phyloP scores from a whole-genome alignment of 1,140 invertebrate genomes.

The Spodoptera frugiperda region DNA sequence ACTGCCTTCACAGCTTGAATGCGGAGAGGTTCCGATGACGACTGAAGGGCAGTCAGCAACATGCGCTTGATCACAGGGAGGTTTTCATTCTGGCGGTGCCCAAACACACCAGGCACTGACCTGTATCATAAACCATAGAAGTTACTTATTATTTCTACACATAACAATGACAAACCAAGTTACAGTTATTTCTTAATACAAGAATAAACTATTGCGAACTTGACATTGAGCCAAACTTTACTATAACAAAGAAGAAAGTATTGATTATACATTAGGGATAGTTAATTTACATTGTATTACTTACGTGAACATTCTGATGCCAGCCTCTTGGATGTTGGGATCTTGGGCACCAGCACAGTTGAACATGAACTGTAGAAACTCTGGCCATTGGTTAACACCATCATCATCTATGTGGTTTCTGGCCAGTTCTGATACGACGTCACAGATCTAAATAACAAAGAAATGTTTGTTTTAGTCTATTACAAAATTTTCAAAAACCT shows the following conservation, averaged over 20 bases:
- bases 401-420: slow-evolving; percentile 98
- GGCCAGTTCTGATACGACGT: slow-evolving; percentile 97
- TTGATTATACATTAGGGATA: too few species aligned
- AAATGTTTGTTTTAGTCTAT: neutral
- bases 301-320: slow-evolving; percentile 97
- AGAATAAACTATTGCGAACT: slow-evolving; percentile 16
- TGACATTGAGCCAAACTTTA: slow-evolving; percentile 21
- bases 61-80: slow-evolving; percentile 98
- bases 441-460: slow-evolving; percentile 89
- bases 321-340: slow-evolving; percentile 95
- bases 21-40: slow-evolving; percentile 90
- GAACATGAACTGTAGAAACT: slow-evolving; percentile 98
- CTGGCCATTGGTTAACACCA: slow-evolving; percentile 98
- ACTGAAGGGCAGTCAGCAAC: slow-evolving; percentile 93
- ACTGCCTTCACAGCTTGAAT: slow-evolving; percentile 94
- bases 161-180: too few species aligned
- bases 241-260: slow-evolving; percentile 14
- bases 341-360: slow-evolving; percentile 95
- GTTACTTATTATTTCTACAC: too few species aligned
- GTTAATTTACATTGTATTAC: slow-evolving; percentile 63
- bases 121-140: slow-evolving; percentile 80
- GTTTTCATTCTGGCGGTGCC: slow-evolving; percentile 97
- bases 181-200: neutral
- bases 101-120: slow-evolving; percentile 98
- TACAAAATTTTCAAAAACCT: too few species aligned